Base-by-base conservation (phyloP, 2,888 invertebrate genomes). In the Agrochola macilenta region DNA sequence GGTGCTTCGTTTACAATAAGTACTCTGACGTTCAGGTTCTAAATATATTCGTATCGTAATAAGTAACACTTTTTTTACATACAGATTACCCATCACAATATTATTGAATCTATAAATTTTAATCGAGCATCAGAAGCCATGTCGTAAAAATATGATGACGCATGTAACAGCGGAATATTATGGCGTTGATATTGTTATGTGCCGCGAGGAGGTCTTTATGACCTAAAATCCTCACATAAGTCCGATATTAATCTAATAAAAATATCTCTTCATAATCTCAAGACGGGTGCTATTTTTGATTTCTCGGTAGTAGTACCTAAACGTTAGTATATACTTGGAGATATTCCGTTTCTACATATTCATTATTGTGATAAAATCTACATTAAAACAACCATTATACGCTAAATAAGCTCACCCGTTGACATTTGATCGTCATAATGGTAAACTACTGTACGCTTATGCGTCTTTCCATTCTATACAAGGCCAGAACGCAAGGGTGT, bases 141-240 rank as follows among this genome's bases (percentile, higher is more conserved):
- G 72, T 78, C 78, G 68, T 82, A 85, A 87, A 85, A 85, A 82
- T 78, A 71, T 85, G 76, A 71, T 70, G 78, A 74, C 76, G 58
- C 74, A 49, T 72, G 35, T 72, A 54, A 85, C 35, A 78, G 58
- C 72, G 35, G 58, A 74, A 76, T 76, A 85, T 77, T 64, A 78
- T 63, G 61, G 72, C 71, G 60, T 78, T 82, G 71, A 87, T 84
- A 84, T 70, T 76, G 68, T 71, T 83, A 76, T 71, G 63, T 43
- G 78, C 66, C 78, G 66, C 54, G 73, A 39, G 63, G 69, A 43
- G 69, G 61, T 65, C 69, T 84, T 75, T 74, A 72, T 26, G 69
- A 69, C 70, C 76, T 52, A 30, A 77, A 70, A 79, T 79, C 79
- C 69, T 72, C 73, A 76, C 57, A 81, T 72, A 81, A 76, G 68